Evolutionary conservation across 2,888 invertebrate genomes (phyloP).

Genomic region (Vesta saturnalis): DNA sequence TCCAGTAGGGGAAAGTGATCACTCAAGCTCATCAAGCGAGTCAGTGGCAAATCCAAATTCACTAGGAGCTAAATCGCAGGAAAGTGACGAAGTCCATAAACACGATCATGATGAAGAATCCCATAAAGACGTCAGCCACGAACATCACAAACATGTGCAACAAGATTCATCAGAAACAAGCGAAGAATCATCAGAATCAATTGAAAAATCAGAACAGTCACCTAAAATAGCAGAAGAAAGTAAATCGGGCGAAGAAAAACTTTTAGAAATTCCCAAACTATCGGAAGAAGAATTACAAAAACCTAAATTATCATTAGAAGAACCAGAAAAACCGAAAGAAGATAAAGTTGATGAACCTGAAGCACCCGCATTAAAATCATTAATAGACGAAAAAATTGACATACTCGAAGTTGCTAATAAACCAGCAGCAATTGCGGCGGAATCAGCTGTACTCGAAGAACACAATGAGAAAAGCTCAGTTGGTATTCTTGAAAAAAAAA

Average conservation of each 20-base stretch:
- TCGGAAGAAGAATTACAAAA: not conserved
- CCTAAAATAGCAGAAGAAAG: constrained; percentile 41
- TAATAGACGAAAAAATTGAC: constrained; percentile 1
- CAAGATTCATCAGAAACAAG: constrained; percentile 49
- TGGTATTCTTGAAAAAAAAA: no score
- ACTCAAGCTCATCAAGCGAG: constrained; percentile 48
- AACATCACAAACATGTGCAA: constrained; percentile 40
- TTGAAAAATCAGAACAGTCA: constrained; percentile 51
- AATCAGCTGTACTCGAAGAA: no score
- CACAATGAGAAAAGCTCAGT: no score
- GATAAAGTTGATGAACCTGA: constrained; percentile 23
- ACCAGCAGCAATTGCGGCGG: constrained; percentile 32
- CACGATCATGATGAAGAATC: constrained; percentile 25
- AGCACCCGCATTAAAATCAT: constrained; percentile 8
- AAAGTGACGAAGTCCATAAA: constrained; percentile 34
- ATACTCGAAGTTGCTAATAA: not conserved
- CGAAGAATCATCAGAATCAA: constrained; percentile 52
- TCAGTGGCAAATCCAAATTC: constrained; percentile 61
- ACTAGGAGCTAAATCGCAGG: constrained; percentile 58
- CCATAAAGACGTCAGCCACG: constrained; percentile 43
- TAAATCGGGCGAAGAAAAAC: constrained; percentile 34
- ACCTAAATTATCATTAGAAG: constrained; percentile 6
- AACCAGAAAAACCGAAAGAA: constrained; percentile 22
- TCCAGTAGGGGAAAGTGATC: constrained; percentile 68
- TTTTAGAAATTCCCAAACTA: not conserved